A percentile compares a stretch with the other conserved stretches of the same genome.
These are phyloP conservation scores for Zenarchopterus dispar DNA, from an alignment of 2,797 vertebrate genomes.

Conservation along the genomic window DNA sequence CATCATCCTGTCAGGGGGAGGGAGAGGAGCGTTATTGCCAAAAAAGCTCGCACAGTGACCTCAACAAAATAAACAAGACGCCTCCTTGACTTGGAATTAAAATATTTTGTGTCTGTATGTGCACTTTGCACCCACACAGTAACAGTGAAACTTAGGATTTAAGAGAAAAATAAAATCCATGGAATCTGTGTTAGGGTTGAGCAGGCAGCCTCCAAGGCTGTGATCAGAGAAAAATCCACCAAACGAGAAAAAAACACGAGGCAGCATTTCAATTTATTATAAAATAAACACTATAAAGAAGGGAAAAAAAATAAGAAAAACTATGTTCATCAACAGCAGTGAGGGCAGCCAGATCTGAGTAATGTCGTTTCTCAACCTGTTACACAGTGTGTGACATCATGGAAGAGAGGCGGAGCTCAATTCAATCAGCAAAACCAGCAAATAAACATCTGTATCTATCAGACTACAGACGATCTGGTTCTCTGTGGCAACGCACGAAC, in stretches of 20 bases:
- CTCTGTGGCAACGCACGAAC: slow-evolving; percentile 44
- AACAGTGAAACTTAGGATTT: neutral
- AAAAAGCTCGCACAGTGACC: slow-evolving; percentile 20
- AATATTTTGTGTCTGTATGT: neutral
- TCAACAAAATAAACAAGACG: slow-evolving; percentile 17
- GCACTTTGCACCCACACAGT: neutral
- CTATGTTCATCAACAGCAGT: slow-evolving; percentile 16
- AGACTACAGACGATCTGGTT: slow-evolving; percentile 31
- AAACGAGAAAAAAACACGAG: too few relatives aligned
- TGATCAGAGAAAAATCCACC: neutral
- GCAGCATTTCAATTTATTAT: too few relatives aligned
- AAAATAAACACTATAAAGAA: too few relatives aligned
- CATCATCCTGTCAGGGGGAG: slow-evolving; percentile 89
- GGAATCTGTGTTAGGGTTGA: neutral
- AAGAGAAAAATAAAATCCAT: neutral
- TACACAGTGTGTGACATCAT: slow-evolving; percentile 20
- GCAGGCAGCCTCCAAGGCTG: too few relatives aligned
- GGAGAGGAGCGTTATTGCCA: slow-evolving; percentile 31
- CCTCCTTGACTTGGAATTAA: slow-evolving; percentile 4
- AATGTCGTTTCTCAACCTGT: slow-evolving; percentile 26
- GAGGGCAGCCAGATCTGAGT: neutral
- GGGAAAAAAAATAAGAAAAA: neutral
- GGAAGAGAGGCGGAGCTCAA: slow-evolving; percentile 27
- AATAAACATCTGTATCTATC: slow-evolving; percentile 66
- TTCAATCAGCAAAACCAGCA: slow-evolving; percentile 50